Conservation (phyloP, 2,113 vertebrate genomes). For the Odontophorus gujanensis region DNA sequence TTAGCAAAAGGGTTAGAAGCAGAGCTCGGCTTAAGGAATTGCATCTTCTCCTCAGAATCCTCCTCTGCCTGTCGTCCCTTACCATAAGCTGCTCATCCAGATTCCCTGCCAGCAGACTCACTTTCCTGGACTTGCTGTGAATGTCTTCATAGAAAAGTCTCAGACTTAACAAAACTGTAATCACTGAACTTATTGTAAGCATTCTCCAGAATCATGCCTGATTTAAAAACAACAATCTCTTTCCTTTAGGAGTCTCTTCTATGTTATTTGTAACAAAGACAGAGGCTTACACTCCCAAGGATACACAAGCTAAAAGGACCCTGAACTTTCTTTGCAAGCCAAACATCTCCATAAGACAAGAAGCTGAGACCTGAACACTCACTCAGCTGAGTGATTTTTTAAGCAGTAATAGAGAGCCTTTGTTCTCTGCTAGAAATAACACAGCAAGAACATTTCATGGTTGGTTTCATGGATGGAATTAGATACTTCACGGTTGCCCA, state of each 20-base stretch:
- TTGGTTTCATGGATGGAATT: not conserved
- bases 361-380: not conserved
- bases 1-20: not conserved
- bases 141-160: not conserved
- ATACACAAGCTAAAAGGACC: constrained; percentile 12
- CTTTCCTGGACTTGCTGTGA: not conserved
- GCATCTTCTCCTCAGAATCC: not conserved
- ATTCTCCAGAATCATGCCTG: not conserved
- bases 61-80: not conserved
- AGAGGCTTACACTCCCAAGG: constrained; percentile 41
- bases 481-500: not conserved
- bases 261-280: constrained; percentile 37
- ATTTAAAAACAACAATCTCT: not conserved
- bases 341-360: not conserved
- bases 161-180: not conserved
- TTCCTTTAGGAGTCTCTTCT: not conserved
- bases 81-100: rapidly evolving
- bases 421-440: not conserved
- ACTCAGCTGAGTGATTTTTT: not conserved
- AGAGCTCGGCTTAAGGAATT: constrained; percentile 3
- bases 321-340: not conserved
- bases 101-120: not conserved
- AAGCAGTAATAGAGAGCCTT: not conserved
- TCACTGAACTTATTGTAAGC: not conserved
- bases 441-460: constrained; percentile 16